phyloP scores from a whole-genome alignment of 2,113 vertebrate species.

The Holacanthus passer region DNA sequence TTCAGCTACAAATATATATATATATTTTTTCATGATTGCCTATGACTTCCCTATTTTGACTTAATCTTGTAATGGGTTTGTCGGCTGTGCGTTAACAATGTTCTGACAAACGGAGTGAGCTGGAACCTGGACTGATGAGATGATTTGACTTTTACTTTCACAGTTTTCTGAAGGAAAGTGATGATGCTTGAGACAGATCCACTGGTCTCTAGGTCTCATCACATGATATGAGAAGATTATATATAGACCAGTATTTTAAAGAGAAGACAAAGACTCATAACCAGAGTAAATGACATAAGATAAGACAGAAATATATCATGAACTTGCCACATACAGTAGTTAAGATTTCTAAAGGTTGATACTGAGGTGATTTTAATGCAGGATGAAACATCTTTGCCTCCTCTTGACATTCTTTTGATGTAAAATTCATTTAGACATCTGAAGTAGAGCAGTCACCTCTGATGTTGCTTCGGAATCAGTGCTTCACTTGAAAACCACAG shows the following conservation, averaged over 20 bases:
- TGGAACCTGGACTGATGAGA: background rate
- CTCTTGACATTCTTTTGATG: constrained; percentile 34
- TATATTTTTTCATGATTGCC: background rate
- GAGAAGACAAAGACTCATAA: background rate
- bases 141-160: background rate
- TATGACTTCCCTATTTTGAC: background rate
- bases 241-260: too few species aligned
- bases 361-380: background rate
- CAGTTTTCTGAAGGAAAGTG: background rate
- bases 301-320: background rate
- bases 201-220: background rate
- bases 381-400: background rate
- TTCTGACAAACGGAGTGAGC: background rate
- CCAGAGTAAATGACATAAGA: too few species aligned
- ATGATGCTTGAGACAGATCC: background rate
- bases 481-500: constrained; percentile 1
- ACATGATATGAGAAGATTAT: background rate
- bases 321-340: background rate
- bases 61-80: background rate
- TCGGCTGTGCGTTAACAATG: background rate
- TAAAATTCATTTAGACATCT: constrained; percentile 34
- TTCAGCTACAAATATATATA: background rate
- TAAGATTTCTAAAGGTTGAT: background rate
- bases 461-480: constrained; percentile 1
- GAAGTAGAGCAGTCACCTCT: constrained; percentile 23